Conservation (phyloP, 2,888 invertebrate genomes). For the Siphlonurus alternatus region DNA sequence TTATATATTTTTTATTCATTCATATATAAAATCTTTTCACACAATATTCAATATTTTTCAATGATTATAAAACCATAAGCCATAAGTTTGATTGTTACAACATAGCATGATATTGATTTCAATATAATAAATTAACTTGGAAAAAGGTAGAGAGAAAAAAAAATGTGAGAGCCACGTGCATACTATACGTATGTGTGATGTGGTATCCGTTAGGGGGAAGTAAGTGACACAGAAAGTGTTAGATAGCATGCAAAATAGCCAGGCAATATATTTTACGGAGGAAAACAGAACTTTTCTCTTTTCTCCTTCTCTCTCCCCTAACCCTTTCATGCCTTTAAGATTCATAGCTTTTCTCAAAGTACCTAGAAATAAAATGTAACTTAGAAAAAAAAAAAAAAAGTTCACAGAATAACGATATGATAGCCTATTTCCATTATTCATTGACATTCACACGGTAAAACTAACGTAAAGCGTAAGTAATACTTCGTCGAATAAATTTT, state of each 20-base stretch:
- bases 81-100: background rate
- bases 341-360: background rate
- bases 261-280: background rate
- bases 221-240: background rate
- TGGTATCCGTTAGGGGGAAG: background rate
- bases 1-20: no score
- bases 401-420: background rate
- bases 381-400: background rate
- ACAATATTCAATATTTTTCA: no score
- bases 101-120: background rate
- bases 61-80: background rate
- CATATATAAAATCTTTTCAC: no score
- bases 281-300: background rate
- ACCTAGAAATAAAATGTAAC: background rate
- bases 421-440: background rate
- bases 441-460: no score
- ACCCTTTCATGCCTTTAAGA: background rate
- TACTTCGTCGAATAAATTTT: no score
- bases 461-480: no score
- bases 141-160: background rate
- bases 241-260: background rate
- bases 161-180: background rate
- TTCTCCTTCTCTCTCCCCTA: background rate
- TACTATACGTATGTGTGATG: background rate
- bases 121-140: background rate